Evolutionary conservation across 2,797 vertebrate genomes (phyloP).

Genomic region (Leptodactylus fallax): DNA sequence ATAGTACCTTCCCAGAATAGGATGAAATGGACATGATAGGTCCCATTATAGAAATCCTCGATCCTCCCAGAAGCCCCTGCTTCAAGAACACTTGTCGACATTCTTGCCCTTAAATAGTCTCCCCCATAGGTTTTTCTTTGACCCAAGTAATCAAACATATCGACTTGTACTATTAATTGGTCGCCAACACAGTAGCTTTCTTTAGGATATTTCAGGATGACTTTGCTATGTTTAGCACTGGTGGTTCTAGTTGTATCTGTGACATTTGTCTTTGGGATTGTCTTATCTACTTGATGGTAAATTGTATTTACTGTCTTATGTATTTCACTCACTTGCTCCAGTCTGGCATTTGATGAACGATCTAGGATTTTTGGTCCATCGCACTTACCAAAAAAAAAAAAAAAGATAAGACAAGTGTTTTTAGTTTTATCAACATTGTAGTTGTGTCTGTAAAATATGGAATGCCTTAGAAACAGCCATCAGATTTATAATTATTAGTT

Average conservation of each 20-base stretch:
- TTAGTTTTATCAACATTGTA: no score
- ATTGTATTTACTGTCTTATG: not conserved
- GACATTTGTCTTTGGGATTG: not conserved
- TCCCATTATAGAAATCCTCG: slow-evolving; percentile 64
- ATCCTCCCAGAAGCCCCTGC: slow-evolving; percentile 58
- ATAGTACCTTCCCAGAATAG: slow-evolving; percentile 63
- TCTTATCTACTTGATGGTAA: not conserved
- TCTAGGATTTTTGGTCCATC: not conserved
- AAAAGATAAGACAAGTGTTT: no score
- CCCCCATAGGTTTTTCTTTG: slow-evolving; percentile 1
- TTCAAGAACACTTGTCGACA: slow-evolving; percentile 45
- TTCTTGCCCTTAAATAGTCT: slow-evolving; percentile 45
- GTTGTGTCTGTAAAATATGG: no score
- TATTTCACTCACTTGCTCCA: not conserved
- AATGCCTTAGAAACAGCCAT: no score
- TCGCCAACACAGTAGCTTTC: not conserved
- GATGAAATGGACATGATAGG: slow-evolving; percentile 67
- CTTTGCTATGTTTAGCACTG: not conserved
- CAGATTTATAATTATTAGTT: no score
- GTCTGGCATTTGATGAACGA: not conserved
- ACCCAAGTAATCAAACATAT: not conserved
- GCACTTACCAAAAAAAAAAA: not conserved
- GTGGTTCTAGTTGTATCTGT: not conserved
- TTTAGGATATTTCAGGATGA: not conserved
- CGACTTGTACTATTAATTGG: not conserved